Conservation (phyloP, 2,888 invertebrate species). For the Asteroscopus sphinx region DNA sequence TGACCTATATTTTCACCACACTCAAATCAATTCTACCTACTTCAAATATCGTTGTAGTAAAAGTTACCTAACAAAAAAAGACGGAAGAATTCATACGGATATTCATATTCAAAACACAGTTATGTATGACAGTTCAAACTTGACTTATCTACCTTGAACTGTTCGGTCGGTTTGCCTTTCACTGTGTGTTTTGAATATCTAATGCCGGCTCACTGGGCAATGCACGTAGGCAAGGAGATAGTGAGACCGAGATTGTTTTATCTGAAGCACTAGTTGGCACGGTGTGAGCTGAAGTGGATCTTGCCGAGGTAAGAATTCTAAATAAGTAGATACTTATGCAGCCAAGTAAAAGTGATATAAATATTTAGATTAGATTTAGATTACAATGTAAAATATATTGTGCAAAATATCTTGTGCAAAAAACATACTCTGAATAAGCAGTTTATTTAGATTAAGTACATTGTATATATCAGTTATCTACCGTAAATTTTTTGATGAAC, state of each 20-base stretch:
- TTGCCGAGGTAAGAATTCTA: constrained; percentile 1
- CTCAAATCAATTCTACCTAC: too few relatives aligned
- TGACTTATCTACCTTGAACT: constrained; percentile 75
- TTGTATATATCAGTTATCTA: too few relatives aligned
- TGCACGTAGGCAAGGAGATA: constrained; percentile 46
- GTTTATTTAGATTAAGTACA: too few relatives aligned
- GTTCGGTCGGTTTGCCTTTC: constrained; percentile 63
- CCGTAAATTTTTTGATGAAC: too few relatives aligned
- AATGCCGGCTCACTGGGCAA: constrained; percentile 50
- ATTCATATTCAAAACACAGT: constrained; percentile 21
- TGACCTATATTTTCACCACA: too few relatives aligned
- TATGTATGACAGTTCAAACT: constrained; percentile 61
- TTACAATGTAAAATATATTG: too few relatives aligned
- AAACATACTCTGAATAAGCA: too few relatives aligned
- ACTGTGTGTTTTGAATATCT: constrained; percentile 65
- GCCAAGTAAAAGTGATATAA: constrained; percentile 35
- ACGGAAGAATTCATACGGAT: constrained; percentile 30
- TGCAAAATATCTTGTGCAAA: too few relatives aligned
- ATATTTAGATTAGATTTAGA: too few relatives aligned
- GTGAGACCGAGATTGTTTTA: constrained; percentile 4
- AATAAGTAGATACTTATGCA: background rate
- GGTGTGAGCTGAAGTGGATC: constrained; percentile 15
- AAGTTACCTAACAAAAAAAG: background rate
- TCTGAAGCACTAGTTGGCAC: constrained; percentile 35
- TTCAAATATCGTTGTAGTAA: background rate